Base-by-base conservation (phyloP, 2,888 invertebrate genomes). In the Belgica antarctica region DNA sequence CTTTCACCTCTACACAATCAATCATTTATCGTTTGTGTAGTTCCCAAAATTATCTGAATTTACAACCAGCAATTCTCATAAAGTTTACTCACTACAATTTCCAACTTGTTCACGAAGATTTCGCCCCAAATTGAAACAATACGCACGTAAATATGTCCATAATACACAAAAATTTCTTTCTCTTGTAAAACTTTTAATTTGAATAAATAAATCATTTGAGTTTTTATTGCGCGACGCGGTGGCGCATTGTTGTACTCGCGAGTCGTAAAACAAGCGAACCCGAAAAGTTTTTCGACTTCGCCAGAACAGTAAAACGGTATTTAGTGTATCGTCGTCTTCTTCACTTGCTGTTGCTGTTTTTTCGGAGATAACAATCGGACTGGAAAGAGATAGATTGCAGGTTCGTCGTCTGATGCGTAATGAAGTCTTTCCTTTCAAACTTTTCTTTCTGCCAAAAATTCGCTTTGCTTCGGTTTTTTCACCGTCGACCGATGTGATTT, bases 371-470 rank as follows among this genome's bases (percentile, higher is more conserved):
- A 31, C 57, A 68, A 68, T 68, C 68, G 24, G 19, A 25, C 19
- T 12, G 8, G 4, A 66, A 27, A 17, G 41, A 41, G 22, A 19
- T n/a, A 19, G 8, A 27, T 5, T 31, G 52, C 47, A 57, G 68
- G 68, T 68, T 68, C 68, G 68, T 68, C 68, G 47, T 57, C 28
- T 19, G 68, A 27, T 31, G 57, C 47, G 68, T 28, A 46, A 68
- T 68, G 52, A 68, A 68, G 57, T 68, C 68, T 68, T 68, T 68
- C 34, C 52, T 68, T 68, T n/a, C n/a, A n/a, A n/a, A n/a, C n/a
- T n/a, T n/a, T n/a, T n/a, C n/a, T n/a, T n/a, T n/a, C n/a, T n/a
- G n/a, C n/a, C n/a, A n/a, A n/a, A n/a, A n/a, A n/a, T n/a, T n/a
- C n/a, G n/a, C n/a, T n/a, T n/a, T n/a, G n/a, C n/a, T n/a, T n/a